phyloP scores from a whole-genome alignment of 2,797 vertebrate species.

The Botia kubotai region DNA sequence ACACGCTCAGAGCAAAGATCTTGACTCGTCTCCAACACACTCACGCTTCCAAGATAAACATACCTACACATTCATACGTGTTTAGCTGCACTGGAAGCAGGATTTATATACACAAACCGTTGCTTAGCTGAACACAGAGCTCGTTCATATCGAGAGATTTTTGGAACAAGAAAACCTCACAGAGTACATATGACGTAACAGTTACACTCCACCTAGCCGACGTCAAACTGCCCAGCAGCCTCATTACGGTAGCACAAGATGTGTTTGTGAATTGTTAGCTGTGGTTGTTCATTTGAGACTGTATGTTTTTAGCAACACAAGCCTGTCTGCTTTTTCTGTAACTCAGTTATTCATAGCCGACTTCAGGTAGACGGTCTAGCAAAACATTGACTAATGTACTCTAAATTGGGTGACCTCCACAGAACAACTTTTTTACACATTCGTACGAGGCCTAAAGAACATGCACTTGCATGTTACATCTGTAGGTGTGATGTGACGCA shows the following conservation, averaged over 20 bases:
- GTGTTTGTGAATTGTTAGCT: conserved; percentile 5
- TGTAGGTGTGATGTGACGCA: neutral
- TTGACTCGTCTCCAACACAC: conserved; percentile 16
- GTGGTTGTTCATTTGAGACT: neutral
- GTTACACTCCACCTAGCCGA: conserved; percentile 33
- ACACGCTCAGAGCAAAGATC: conserved; percentile 7
- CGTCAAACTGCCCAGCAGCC: neutral
- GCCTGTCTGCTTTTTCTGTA: conserved; percentile 2
- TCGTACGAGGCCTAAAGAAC: neutral
- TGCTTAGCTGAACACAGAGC: conserved; percentile 68
- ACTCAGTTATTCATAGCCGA: conserved; percentile 22
- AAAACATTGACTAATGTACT: conserved; percentile 41
- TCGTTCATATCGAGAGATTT: conserved; percentile 65
- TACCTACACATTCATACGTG: conserved; percentile 26
- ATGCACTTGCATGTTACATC: neutral
- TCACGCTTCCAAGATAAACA: conserved; percentile 9
- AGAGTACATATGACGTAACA: conserved; percentile 10
- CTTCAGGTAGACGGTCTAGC: neutral
- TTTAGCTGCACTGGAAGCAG: conserved; percentile 59
- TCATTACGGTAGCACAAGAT: neutral
- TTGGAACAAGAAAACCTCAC: conserved; percentile 50
- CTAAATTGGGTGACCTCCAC: neutral
- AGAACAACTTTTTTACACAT: neutral
- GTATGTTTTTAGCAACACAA: neutral
- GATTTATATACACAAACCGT: conserved; percentile 71